Conservation (phyloP, 1,140 invertebrate species). For the Mylabris phalerata region DNA sequence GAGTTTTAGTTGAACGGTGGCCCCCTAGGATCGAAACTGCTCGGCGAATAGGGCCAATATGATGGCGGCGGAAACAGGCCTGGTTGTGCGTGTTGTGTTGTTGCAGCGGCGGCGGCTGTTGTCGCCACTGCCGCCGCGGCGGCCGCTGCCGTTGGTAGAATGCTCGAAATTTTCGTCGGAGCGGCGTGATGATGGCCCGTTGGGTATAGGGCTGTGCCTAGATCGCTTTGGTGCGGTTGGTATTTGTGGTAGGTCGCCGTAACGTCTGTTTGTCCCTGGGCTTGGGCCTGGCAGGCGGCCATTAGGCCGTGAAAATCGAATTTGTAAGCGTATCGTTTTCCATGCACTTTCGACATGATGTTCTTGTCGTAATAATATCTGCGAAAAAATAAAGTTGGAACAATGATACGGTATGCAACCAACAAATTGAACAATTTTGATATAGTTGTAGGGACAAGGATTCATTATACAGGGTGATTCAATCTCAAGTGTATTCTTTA, state of each 20-base stretch:
- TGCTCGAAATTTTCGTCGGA: conserved; percentile 30
- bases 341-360: conserved; percentile 92
- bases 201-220: conserved; percentile 40
- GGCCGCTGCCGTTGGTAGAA: conserved; percentile 28
- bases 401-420: no score
- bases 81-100: conserved; percentile 30
- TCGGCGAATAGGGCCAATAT: conserved; percentile 43
- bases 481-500: no score
- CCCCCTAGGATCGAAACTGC: conserved; percentile 41
- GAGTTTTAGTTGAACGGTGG: conserved; percentile 33
- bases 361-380: conserved; percentile 99
- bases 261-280: conserved; percentile 40
- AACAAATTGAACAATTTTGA: no score
- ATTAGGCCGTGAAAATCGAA: conserved; percentile 84
- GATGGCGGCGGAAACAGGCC: conserved; percentile 38
- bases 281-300: conserved; percentile 72
- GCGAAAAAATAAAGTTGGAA: conserved; percentile 36
- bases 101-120: conserved; percentile 2
- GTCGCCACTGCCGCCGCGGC: conserved; percentile 8
- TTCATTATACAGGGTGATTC: no score
- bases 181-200: conserved; percentile 25
- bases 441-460: no score
- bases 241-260: conserved; percentile 46
- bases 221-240: conserved; percentile 39
- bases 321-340: conserved; percentile 88